Conservation (phyloP, 1,140 invertebrate genomes). For the Psix sp. region DNA sequence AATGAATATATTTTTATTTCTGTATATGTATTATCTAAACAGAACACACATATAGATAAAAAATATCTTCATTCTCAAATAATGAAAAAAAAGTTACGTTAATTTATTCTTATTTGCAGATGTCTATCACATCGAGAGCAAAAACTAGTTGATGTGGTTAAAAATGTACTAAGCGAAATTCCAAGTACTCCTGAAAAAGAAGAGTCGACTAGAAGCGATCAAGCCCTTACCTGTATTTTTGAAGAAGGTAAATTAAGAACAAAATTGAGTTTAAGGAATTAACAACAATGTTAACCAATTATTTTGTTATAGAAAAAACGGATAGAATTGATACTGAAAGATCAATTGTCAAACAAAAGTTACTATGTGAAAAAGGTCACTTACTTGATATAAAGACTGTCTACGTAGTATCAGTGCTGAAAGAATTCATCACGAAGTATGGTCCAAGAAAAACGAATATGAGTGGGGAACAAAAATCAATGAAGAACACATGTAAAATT, state of each 20-base stretch:
- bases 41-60: too few species aligned
- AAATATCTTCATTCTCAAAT: not conserved
- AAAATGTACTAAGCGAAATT: not conserved
- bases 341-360: constrained; percentile 29
- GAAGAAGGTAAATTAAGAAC: constrained; percentile 13
- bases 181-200: not conserved
- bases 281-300: not conserved
- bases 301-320: constrained; percentile 23
- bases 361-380: constrained; percentile 71
- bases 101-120: not conserved
- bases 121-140: not conserved
- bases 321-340: constrained; percentile 13
- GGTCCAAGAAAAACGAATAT: constrained; percentile 63
- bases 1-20: too few species aligned
- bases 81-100: too few species aligned
- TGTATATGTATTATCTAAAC: too few species aligned
- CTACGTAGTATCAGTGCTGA: constrained; percentile 76
- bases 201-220: not conserved
- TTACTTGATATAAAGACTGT: constrained; percentile 79
- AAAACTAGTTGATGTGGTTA: not conserved
- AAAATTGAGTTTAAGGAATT: not conserved
- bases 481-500: constrained; percentile 65
- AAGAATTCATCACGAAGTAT: constrained; percentile 76
- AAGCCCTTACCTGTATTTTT: constrained; percentile 19
- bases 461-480: constrained; percentile 57